phyloP scores from a whole-genome alignment of 1,140 invertebrate species.

The Eufriesea mexicana region DNA sequence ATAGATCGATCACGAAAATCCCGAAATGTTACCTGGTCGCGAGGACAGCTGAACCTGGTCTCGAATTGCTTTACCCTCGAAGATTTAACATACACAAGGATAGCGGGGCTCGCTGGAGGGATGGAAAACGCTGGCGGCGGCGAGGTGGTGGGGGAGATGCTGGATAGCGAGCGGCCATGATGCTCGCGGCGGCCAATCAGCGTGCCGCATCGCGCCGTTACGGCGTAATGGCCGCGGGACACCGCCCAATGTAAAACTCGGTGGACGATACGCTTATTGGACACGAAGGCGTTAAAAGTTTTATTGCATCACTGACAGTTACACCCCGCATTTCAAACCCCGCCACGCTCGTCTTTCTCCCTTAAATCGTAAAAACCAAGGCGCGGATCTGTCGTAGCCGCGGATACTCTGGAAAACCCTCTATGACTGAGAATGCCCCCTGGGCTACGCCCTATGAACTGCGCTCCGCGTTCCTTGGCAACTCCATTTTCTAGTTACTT shows the following conservation, averaged over 20 bases:
- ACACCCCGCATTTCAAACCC: constrained; percentile 72
- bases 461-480: neutral
- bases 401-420: constrained; percentile 53
- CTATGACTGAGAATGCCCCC: constrained; percentile 68
- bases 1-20: constrained; percentile 1
- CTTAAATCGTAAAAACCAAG: constrained; percentile 74
- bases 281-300: constrained; percentile 78
- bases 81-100: constrained; percentile 50
- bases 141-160: constrained; percentile 54
- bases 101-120: constrained; percentile 41
- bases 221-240: constrained; percentile 79
- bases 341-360: constrained; percentile 45
- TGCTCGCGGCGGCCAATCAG: constrained; percentile 74
- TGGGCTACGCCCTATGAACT: constrained; percentile 70
- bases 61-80: constrained; percentile 10
- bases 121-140: constrained; percentile 37
- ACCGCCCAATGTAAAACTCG: constrained; percentile 75
- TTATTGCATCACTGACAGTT: constrained; percentile 77
- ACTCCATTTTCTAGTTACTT: constrained; percentile 36
- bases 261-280: constrained; percentile 77
- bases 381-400: constrained; percentile 55
- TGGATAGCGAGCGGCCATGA: constrained; percentile 77
- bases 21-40: constrained; percentile 38
- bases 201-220: constrained; percentile 62
- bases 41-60: constrained; percentile 17